Conservation (phyloP, 2,888 invertebrate genomes). For the Stratiomys singularior region DNA sequence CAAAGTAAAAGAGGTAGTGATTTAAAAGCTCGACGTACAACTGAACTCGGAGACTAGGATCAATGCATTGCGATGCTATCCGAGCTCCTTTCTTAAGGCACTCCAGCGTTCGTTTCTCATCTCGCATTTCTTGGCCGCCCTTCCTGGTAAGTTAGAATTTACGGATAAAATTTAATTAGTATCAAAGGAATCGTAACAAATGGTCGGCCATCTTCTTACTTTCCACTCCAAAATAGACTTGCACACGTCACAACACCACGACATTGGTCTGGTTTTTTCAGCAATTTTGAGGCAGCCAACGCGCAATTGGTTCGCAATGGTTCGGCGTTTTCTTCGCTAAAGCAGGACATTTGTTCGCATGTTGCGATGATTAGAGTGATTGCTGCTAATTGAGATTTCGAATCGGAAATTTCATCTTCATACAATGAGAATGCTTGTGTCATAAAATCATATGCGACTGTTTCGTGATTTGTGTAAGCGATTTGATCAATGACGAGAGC, state of each 20-base stretch:
- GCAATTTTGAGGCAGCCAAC: conserved; percentile 91
- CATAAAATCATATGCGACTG: conserved; percentile 98
- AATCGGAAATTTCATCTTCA: conserved; percentile 98
- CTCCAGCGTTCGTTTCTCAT: conserved; percentile 91
- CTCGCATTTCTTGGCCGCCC: conserved; percentile 76
- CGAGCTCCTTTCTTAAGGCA: conserved; percentile 95
- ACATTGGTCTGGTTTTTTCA: conserved; percentile 99
- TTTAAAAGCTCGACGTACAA: conserved; percentile 94
- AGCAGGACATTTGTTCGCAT: conserved; percentile 93
- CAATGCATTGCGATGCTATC: conserved; percentile 98
- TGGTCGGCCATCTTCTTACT: conserved; percentile 62
- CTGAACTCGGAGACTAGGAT: conserved; percentile 95
- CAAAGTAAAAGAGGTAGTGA: conserved; percentile 91
- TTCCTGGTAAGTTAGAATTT: conserved; percentile 57
- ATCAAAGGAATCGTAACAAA: too few species aligned
- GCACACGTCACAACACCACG: conserved; percentile 93
- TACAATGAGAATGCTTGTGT: conserved; percentile 94
- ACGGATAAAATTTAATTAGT: too few species aligned
- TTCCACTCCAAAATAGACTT: conserved; percentile 97
- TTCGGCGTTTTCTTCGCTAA: conserved; percentile 96
- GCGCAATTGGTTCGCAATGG: conserved; percentile 96
- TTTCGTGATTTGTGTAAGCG: conserved; percentile 93
- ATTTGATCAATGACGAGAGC: conserved; percentile 93
- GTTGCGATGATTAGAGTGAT: conserved; percentile 96
- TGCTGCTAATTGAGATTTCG: conserved; percentile 95